These are phyloP conservation scores for Athripsodes cinereus DNA, from an alignment of 2,888 invertebrate genomes.

Conservation along the genomic window DNA sequence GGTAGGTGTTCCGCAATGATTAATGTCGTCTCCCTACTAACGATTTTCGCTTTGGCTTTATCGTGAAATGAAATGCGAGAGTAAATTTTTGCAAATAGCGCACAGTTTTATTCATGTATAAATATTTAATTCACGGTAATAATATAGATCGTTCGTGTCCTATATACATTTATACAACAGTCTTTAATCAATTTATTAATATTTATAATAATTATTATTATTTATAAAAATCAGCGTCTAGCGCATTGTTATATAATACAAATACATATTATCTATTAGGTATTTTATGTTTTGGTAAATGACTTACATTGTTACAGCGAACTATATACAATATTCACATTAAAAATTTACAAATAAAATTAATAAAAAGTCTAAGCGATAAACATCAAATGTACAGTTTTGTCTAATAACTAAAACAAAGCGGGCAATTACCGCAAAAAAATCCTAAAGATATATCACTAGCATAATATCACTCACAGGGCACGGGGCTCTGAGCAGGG, in stretches of 20 bases:
- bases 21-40: no score
- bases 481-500: not conserved
- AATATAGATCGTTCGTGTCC: conserved; percentile 51
- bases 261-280: conserved; percentile 20
- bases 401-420: not conserved
- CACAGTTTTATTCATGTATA: conserved; percentile 28
- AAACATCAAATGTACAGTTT: conserved; percentile 9
- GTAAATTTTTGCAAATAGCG: conserved; percentile 24
- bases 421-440: conserved; percentile 1
- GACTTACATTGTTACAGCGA: conserved; percentile 24
- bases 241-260: conserved; percentile 18
- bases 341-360: conserved; percentile 14
- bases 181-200: conserved; percentile 37
- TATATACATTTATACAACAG: conserved; percentile 53
- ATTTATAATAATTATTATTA: conserved; percentile 19
- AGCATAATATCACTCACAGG: conserved; percentile 1
- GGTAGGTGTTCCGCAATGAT: no score
- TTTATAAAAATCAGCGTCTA: conserved; percentile 23
- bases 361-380: conserved; percentile 17
- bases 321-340: conserved; percentile 23
- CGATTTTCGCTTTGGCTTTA: not conserved
- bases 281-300: conserved; percentile 28
- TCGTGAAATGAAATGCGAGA: not conserved
- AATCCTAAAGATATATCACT: conserved; percentile 1
- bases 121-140: conserved; percentile 41